Base-by-base conservation (phyloP, 2,797 vertebrate species). In the Spinus olivaceus region DNA sequence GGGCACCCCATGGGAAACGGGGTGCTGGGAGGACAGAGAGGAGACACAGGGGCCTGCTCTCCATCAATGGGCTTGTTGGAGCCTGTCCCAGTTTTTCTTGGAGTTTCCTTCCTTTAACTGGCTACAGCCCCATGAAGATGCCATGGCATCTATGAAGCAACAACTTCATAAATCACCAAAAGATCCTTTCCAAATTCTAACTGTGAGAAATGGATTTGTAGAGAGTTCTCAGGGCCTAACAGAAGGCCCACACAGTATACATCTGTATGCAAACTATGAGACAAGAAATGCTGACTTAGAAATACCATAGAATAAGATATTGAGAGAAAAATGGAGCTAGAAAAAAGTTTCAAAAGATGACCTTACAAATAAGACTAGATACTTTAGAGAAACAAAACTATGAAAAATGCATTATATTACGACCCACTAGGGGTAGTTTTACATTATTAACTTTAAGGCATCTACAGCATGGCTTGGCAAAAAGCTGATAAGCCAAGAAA, bases 1-100 rank as follows among this genome's bases (percentile, higher is more conserved):
- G 65, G 56, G 18, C 71, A 39, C 1, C 0, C n/a, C 0, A 0
- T 37, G 65, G 56, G 65, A 64, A 50, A 5, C 1, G 25, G 25
- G 18, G 5, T 16, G n/a, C 72, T 9, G 24, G 32, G 39, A 46
- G 37, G 13, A 16, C 28, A 53, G 51, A 39, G 49, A 18, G 44
- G 44, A 18, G n/a, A 14, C 1, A 4, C 32, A 24, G 24, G 49
- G 60, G 5, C 10, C 17, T 8, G 30, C 8, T 16, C 28, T 53
- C 42, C 14, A 7, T 19, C 81, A 10, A 3, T 0, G 0, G 9
- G 49, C 21, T 49, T 8, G 6, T 5, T 33, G 49, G 63, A 79
- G 54, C 53, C 54, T 23, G 1, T 23, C 46, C 15, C 50, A 8
- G 39, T 4, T 46, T 33, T 10, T n/a, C 51, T 53, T 12, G 47